Conservation (phyloP, 2,888 invertebrate species). For the Tetragnatha montana region DNA sequence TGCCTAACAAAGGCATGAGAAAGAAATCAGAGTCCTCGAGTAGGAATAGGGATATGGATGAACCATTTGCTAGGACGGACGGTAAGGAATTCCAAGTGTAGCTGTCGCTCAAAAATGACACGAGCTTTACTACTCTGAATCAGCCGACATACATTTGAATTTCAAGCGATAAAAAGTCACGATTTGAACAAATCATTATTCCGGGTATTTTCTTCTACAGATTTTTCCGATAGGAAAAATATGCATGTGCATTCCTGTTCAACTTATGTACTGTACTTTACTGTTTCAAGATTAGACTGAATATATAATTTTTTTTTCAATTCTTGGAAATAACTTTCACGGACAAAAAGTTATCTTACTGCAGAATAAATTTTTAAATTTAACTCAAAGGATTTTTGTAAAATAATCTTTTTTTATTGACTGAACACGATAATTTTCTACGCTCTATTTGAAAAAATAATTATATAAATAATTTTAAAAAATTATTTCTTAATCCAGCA, state of each 20-base stretch:
- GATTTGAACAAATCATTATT: constrained; percentile 5
- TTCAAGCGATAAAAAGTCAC: not conserved
- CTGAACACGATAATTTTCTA: too few relatives aligned
- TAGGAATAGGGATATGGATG: not conserved
- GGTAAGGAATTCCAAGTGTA: not conserved
- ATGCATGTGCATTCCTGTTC: not conserved
- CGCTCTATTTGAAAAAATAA: too few relatives aligned
- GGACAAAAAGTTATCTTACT: too few relatives aligned
- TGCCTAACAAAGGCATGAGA: not conserved
- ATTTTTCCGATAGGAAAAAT: not conserved
- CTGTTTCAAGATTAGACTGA: not conserved
- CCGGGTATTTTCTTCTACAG: not conserved
- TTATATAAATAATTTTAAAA: too few relatives aligned
- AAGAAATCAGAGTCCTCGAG: not conserved
- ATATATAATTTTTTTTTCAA: too few relatives aligned
- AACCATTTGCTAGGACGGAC: not conserved
- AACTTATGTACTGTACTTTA: not conserved
- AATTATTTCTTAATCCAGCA: too few relatives aligned
- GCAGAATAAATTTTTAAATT: too few relatives aligned
- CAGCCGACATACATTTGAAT: not conserved
- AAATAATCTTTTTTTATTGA: too few relatives aligned
- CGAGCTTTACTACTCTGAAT: not conserved
- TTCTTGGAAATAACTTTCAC: too few relatives aligned
- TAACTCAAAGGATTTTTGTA: too few relatives aligned
- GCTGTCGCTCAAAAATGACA: not conserved